These are phyloP conservation scores for Cryptus viduatorius DNA, from an alignment of 2,888 invertebrate species.

Conservation along the genomic window DNA sequence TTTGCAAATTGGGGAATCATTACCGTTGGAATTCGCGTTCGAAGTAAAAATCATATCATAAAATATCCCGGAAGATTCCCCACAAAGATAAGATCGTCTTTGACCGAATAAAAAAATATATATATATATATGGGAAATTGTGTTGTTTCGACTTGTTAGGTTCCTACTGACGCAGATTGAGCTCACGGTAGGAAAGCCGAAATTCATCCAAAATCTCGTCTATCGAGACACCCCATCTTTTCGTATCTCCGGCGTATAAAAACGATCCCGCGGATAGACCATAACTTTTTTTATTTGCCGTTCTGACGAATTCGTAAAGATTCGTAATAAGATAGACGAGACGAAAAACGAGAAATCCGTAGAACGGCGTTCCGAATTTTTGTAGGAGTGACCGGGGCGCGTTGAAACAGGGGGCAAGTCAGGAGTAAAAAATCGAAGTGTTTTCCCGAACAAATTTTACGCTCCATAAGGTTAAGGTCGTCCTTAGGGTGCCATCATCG, in stretches of 20 bases:
- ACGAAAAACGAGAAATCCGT: not conserved
- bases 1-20: no score
- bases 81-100: no score
- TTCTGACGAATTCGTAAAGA: constrained; percentile 29
- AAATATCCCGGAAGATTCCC: no score
- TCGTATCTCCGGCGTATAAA: constrained; percentile 4
- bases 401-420: no score
- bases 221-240: not conserved
- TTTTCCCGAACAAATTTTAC: no score
- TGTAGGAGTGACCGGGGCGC: no score
- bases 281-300: constrained; percentile 18
- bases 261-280: not conserved
- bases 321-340: constrained; percentile 34
- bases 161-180: not conserved
- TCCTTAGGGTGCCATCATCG: no score
- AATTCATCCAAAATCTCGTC: not conserved
- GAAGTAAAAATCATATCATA: no score
- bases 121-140: not conserved
- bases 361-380: not conserved
- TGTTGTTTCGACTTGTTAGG: not conserved
- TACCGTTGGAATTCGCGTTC: no score
- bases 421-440: no score
- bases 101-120: not conserved
- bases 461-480: no score
- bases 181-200: not conserved